Conservation (phyloP, 30 jellyfish, hydroid and myxozoan genomes). For the Hydractinia echinata region DNA sequence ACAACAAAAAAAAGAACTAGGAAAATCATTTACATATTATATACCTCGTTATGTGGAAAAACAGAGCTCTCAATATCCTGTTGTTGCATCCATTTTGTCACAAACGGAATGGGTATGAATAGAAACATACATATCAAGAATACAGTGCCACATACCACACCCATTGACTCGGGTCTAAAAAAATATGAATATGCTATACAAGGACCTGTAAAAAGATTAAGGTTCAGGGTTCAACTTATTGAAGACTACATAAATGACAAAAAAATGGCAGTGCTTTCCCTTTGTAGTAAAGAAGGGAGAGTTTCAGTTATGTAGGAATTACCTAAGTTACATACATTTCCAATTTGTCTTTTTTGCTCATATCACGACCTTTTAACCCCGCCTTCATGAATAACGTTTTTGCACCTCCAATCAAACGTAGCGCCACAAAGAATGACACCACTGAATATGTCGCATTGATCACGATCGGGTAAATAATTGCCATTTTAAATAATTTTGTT, state of each 20-base stretch:
- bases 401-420: constrained; percentile 55
- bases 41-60: constrained; percentile 94
- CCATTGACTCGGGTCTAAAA: constrained; percentile 97
- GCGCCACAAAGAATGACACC: constrained; percentile 49
- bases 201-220: neutral
- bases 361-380: constrained; percentile 72
- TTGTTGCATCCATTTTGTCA: constrained; percentile 76
- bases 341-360: constrained; percentile 67
- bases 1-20: too few species aligned
- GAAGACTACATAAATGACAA: neutral
- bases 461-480: constrained; percentile 38
- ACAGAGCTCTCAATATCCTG: constrained; percentile 21
- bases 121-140: constrained; percentile 88
- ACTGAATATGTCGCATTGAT: constrained; percentile 46
- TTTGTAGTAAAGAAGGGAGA: neutral
- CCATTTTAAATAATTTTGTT: neutral
- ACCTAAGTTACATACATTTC: constrained; percentile 64
- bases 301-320: neutral
- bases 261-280: neutral
- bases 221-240: neutral
- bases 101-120: constrained; percentile 93
- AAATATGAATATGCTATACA: neutral
- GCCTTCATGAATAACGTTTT: constrained; percentile 60
- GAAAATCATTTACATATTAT: neutral
- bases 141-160: constrained; percentile 98